Evolutionary conservation across 2,888 invertebrate genomes (phyloP).

Genomic region (Alentia gelatinosa): DNA sequence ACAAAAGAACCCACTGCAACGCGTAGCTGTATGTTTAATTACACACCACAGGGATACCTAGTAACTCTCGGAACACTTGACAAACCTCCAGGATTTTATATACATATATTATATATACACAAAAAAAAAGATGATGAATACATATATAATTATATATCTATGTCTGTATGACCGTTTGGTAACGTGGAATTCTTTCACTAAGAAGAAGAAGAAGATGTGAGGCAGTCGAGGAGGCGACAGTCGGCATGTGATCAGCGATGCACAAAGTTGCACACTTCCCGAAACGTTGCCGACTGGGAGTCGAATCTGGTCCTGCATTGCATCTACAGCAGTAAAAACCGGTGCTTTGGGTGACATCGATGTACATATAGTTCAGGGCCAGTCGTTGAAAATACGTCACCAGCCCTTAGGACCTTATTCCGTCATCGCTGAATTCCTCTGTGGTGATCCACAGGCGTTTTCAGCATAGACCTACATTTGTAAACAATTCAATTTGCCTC

Average conservation of each 20-base stretch:
- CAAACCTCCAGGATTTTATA: neutral
- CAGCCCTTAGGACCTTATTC: neutral
- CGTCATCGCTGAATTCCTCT: neutral
- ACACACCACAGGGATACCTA: neutral
- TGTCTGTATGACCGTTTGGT: no score
- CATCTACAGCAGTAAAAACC: neutral
- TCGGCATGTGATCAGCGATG: no score
- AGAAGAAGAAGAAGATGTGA: neutral
- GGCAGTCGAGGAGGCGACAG: neutral
- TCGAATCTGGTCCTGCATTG: neutral
- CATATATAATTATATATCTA: no score
- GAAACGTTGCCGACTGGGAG: no score
- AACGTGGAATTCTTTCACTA: neutral
- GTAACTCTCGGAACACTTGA: neutral
- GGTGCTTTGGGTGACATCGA: neutral
- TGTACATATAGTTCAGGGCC: neutral
- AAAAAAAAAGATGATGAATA: neutral
- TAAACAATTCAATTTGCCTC: neutral
- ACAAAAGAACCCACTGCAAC: neutral
- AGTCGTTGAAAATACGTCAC: neutral
- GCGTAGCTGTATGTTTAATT: neutral
- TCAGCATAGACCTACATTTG: neutral
- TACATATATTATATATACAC: neutral
- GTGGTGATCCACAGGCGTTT: neutral
- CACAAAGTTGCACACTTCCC: no score